Base-by-base conservation (phyloP, 2,797 vertebrate species). In the Epinephelus coioides region DNA sequence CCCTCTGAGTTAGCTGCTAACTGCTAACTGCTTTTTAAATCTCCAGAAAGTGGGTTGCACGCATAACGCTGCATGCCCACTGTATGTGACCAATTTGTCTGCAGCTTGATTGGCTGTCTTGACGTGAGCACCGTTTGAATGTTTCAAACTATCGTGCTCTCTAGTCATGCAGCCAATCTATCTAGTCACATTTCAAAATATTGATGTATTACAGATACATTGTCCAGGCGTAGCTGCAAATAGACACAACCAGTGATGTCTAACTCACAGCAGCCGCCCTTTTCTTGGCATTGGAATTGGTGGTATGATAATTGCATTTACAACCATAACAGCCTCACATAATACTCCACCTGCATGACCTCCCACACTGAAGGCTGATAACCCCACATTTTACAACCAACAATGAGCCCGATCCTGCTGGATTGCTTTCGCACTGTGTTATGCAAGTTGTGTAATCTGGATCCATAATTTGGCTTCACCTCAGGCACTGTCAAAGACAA, bases 401-500 rank as follows among this genome's bases (percentile, higher is more conserved):
- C 11, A 63, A 66, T 57, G 53, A 84, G 38, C 50, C 40, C 2
- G 50, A 56, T 61, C 23, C n/a, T 2, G 0, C 14, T 6, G 17
- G 75, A 75, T 68, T 49, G 38, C 59, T 46, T 73, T 61, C 3
- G 4, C 51, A 21, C 10, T 25, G 6, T 49, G 56, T 83, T 82
- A 49, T 50, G 64, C 65, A 84, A 89, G 61, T 17, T 44, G 14
- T 34, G 19, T 17, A 17, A 40, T 40, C 38, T 13, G 12, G 60
- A 79, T 54, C 67, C 75, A 64, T 70, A 73, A 44, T 78, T 61
- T 8, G 10, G 38, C 79, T 82, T 70, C 54, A 43, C 83, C 75
- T 75, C 63, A n/a, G 81, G 72, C 68, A 12, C 38, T 2, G 27
- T 72, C 69, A 55, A 51, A 25, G 40, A 73, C 54, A 61, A 85